phyloP scores from a whole-genome alignment of 2,797 vertebrate genomes.

The Cheirogaleus major region DNA sequence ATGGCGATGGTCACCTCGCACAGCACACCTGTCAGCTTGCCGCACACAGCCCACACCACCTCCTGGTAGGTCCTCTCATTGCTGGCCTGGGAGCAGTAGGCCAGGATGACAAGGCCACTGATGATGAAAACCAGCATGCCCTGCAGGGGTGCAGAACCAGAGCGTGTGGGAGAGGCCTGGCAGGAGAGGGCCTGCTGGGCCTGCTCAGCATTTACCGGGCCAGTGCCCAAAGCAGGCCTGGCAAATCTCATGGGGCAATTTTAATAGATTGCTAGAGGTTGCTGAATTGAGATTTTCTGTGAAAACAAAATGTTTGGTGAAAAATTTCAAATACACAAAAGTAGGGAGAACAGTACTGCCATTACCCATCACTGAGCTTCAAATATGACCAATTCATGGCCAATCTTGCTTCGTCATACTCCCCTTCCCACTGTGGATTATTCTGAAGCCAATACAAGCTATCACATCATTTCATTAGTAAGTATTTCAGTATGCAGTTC shows the following conservation, averaged over 20 bases:
- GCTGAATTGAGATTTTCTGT: neutral
- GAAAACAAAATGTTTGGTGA: neutral
- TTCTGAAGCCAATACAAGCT: neutral
- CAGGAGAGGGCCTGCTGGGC: neutral
- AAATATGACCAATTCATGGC: neutral
- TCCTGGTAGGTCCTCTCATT: conserved; percentile 97
- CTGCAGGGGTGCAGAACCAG: conserved; percentile 82
- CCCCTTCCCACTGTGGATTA: neutral
- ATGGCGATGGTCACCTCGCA: conserved; percentile 95
- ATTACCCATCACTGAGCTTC: neutral
- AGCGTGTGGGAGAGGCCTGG: neutral
- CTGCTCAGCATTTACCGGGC: neutral
- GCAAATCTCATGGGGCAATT: neutral
- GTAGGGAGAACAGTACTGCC: neutral
- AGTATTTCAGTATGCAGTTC: neutral
- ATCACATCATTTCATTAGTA: neutral
- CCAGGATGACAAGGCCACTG: conserved; percentile 95
- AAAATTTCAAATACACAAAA: neutral
- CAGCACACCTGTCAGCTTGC: conserved; percentile 91
- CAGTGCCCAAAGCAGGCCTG: neutral
- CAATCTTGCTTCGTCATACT: neutral
- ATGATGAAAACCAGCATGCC: conserved; percentile 97
- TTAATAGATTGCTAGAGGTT: neutral
- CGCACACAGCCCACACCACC: conserved; percentile 96
- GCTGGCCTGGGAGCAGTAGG: conserved; percentile 96